Evolutionary conservation across 2,113 vertebrate genomes (phyloP), one percentile per base, ranked within the genome.

Genomic region (Neogale vison): DNA sequence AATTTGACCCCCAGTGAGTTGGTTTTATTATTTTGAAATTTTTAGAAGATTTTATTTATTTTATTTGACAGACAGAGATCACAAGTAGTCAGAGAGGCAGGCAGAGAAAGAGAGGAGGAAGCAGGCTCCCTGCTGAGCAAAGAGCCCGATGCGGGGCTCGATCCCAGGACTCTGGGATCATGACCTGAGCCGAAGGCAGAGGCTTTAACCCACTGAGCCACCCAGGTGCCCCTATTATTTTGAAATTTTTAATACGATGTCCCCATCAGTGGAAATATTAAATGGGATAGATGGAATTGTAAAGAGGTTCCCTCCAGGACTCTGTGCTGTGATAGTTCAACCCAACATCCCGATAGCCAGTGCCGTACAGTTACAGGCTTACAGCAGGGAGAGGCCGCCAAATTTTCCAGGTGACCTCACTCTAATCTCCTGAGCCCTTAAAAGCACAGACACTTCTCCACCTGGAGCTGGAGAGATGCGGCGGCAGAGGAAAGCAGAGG

Each of bases 331-430:
- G 23, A n/a, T 10, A 34, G 34, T 47, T 24, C 36, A 18, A 6
- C 47, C 57, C 87, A 88, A 34, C 13, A 18, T 24, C 8, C 55
- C n/a, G 0, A 26, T 13, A 39, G 72, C 67, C 34, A 3, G 11
- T 36, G 15, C 71, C 3, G 0, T 21, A 42, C 36, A 61, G 20
- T 6, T n/a, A n/a, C 3, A 42, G 71, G 20, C 59, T 50, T 61
- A 7, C 4, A 3, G 20, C 4, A 61, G 15, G 20, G 3, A 11
- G 10, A 5, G 1, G 34, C 0, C 2, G 2, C 9, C 31, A 31
- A 20, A 3, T 50, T 55, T 76, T 24, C 47, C 47, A 59, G 24
- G 47, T 77, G 59, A 20, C 26, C 4, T 59, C 61, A n/a, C 7
- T 50, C 50, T 65, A 7, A 26, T 61, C 69, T 14, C 67, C 4